Conservation (phyloP, 2,888 invertebrate species). For the Ditylenchus weischeri region DNA sequence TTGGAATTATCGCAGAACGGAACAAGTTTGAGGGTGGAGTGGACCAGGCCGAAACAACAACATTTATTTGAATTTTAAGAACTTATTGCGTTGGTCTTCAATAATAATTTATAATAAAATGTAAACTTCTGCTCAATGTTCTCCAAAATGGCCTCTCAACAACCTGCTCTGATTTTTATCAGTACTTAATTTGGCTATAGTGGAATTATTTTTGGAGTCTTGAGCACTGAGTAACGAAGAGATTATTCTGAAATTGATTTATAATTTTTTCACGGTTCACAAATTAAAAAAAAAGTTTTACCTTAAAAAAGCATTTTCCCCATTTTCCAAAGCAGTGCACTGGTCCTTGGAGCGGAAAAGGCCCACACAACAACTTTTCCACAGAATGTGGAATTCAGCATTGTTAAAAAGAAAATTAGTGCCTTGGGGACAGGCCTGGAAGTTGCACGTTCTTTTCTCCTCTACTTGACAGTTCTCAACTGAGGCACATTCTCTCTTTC, state of each 20-base stretch:
- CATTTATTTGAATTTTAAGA: too few relatives aligned
- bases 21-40: too few relatives aligned
- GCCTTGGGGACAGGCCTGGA: slow-evolving; percentile 50
- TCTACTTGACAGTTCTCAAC: slow-evolving; percentile 35
- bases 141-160: slow-evolving; percentile 27
- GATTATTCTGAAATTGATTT: slow-evolving; percentile 7
- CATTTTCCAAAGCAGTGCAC: slow-evolving; percentile 20
- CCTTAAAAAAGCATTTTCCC: slow-evolving; percentile 21
- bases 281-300: neutral
- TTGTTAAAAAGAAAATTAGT: slow-evolving; percentile 56
- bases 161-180: slow-evolving; percentile 4
- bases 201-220: slow-evolving; percentile 12
- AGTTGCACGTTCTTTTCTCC: slow-evolving; percentile 56
- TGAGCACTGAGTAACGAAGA: slow-evolving; percentile 19
- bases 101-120: too few relatives aligned
- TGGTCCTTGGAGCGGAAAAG: slow-evolving; percentile 32
- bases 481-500: slow-evolving; percentile 42
- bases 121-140: slow-evolving; percentile 24
- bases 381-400: slow-evolving; percentile 54
- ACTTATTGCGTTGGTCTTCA: too few relatives aligned
- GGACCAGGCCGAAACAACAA: too few relatives aligned
- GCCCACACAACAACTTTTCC: slow-evolving; percentile 58
- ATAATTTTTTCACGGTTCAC: too few relatives aligned
- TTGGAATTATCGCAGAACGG: too few relatives aligned
- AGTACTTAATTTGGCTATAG: neutral